Conservation (phyloP, 2,113 vertebrate species). For the Corapipo altera region DNA sequence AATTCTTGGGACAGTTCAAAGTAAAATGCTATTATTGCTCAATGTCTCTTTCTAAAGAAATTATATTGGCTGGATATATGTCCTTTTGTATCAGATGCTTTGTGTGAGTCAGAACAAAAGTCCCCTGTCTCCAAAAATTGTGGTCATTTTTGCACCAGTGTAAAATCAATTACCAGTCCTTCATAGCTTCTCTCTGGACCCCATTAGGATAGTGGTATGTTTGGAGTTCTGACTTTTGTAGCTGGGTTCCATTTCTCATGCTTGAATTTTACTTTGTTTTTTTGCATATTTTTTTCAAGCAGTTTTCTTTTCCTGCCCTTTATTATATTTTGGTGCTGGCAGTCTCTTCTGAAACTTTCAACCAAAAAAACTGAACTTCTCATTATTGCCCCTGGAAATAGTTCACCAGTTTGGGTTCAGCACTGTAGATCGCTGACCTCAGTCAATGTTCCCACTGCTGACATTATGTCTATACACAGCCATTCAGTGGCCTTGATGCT, state of each 20-base stretch:
- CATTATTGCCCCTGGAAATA: neutral
- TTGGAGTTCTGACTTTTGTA: neutral
- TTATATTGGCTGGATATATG: neutral
- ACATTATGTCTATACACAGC: neutral
- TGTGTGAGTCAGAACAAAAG: constrained; percentile 3
- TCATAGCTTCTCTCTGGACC: neutral
- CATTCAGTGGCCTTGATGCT: neutral
- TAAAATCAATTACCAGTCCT: neutral
- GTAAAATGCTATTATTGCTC: constrained; percentile 36
- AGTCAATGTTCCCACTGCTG: neutral
- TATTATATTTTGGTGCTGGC: neutral
- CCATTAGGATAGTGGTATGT: neutral
- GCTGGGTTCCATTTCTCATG: neutral
- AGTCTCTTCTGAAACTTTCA: constrained; percentile 3
- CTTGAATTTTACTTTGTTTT: neutral
- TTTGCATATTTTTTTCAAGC: neutral
- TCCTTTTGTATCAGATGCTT: constrained; percentile 15
- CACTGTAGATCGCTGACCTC: neutral
- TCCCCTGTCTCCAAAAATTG: neutral
- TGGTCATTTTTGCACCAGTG: neutral
- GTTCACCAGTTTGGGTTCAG: neutral
- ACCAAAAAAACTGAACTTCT: neutral
- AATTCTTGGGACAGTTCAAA: neutral
- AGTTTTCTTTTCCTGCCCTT: neutral
- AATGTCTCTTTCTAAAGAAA: constrained; percentile 23